Conservation (phyloP, 2,113 vertebrate genomes). For the Laticauda laticaudata region DNA sequence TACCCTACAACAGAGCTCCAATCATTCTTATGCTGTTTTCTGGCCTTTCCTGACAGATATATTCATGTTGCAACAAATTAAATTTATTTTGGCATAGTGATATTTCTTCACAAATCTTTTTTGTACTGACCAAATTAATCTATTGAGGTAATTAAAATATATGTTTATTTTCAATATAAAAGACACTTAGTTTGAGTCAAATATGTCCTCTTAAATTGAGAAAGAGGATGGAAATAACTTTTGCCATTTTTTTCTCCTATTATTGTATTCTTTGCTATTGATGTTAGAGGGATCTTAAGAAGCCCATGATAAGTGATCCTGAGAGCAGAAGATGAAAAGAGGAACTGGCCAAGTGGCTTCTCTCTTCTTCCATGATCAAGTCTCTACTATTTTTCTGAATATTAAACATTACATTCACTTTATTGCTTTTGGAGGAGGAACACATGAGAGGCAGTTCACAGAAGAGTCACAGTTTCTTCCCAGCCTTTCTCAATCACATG, state of each 20-base stretch:
- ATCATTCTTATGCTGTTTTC: background rate
- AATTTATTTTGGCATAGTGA: background rate
- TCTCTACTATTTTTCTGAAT: background rate
- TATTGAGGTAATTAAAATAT: background rate
- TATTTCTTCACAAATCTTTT: background rate
- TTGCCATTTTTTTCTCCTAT: background rate
- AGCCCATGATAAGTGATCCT: background rate
- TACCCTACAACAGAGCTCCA: background rate
- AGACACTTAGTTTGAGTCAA: background rate
- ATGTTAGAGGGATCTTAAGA: background rate
- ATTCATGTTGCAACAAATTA: background rate
- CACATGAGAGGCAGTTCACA: background rate
- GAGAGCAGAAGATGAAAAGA: background rate
- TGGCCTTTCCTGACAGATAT: background rate
- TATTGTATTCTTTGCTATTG: background rate
- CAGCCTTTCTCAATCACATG: background rate
- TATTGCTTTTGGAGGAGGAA: background rate
- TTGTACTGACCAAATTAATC: background rate
- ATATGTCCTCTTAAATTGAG: background rate
- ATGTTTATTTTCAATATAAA: background rate
- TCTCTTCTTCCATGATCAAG: background rate
- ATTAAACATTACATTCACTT: rapidly evolving
- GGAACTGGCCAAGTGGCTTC: background rate
- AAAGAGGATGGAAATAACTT: background rate
- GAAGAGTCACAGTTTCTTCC: background rate